Percentiles rank a stretch among this genome's conserved stretches.
These are phyloP conservation scores for Ethmia dodecea DNA, from an alignment of 2,888 invertebrate species.

Conservation along the genomic window DNA sequence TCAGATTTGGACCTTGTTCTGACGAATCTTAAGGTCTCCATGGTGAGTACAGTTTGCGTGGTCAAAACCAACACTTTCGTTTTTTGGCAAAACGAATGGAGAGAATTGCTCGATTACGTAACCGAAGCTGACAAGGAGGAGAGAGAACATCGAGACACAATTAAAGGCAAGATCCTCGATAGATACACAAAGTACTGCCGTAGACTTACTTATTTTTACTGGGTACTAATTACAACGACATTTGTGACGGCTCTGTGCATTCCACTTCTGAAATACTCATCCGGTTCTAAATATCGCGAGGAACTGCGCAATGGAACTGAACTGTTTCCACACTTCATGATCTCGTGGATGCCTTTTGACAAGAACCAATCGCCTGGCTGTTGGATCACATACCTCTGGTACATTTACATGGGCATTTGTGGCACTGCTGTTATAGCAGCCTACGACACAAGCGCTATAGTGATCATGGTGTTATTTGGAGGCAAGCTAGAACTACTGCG, in stretches of 20 bases:
- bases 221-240: slow-evolving; percentile 50
- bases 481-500: slow-evolving; percentile 53
- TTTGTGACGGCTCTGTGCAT: slow-evolving; percentile 35
- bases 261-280: slow-evolving; percentile 42
- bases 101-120: slow-evolving; percentile 44
- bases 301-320: slow-evolving; percentile 44
- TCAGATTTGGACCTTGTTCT: slow-evolving; percentile 48
- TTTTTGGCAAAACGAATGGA: slow-evolving; percentile 51
- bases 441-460: slow-evolving; percentile 47
- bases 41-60: slow-evolving; percentile 54
- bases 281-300: slow-evolving; percentile 40
- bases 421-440: slow-evolving; percentile 48
- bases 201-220: slow-evolving; percentile 48
- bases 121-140: slow-evolving; percentile 53
- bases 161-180: slow-evolving; percentile 35
- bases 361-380: slow-evolving; percentile 49
- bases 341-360: slow-evolving; percentile 62
- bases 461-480: slow-evolving; percentile 56
- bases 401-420: slow-evolving; percentile 36
- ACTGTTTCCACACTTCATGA: slow-evolving; percentile 56
- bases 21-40: slow-evolving; percentile 58
- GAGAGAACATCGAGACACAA: slow-evolving; percentile 31
- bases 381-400: slow-evolving; percentile 53
- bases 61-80: slow-evolving; percentile 49
- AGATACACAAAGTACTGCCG: slow-evolving; percentile 53